Base-by-base conservation (phyloP, 1,140 invertebrate genomes). In the Nymphalis io region DNA sequence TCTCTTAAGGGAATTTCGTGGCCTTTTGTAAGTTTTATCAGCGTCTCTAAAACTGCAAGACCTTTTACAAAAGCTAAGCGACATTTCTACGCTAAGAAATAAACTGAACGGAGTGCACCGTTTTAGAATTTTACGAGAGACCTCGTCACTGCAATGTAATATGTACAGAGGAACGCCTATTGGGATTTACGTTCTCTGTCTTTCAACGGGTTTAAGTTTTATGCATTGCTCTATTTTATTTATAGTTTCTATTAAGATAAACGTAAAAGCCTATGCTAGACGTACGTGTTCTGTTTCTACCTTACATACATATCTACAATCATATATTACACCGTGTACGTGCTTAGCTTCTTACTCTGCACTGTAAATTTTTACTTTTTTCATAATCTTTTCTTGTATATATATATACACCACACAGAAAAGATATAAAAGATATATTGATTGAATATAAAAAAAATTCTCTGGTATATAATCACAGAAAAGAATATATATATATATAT, bases 51-150 rank as follows among this genome's bases (percentile, higher is more conserved):
- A 68, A 68, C 48, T 68, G 66, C 44, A 60, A 55, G 44, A 33
- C 27, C 18, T 60, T 51, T 61, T 60, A 27, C 46, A 68, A 59
- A 67, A 60, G 53, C 63, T 66, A 59, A 66, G 33, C 33, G 64
- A 68, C 66, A 61, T 68, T 68, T 68, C 66, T 60, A 15, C 33
- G 66, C 66, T 60, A 38, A 60, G 27, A 60, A 68, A 60, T 68
- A 68, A 60, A 67, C 64, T 60, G 27, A 51, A 44, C 65, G 58
- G 21, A 68, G 58, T 68, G 67, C 60, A 62, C 59, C 60, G 67
- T 62, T 68, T 62, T 57, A 68, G 67, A 62, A 68, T 61, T 68
- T 68, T 68, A 61, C 60, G 59, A 62, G 48, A 68, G 40, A 66
- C 65, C 23, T 51, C 44, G 66, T 68, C 42, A 68, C 59, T 60